Evolutionary conservation across 1,140 invertebrate genomes (phyloP), one percentile per base, ranked within the genome.

Genomic region (Pogonognathellus flavescens): DNA sequence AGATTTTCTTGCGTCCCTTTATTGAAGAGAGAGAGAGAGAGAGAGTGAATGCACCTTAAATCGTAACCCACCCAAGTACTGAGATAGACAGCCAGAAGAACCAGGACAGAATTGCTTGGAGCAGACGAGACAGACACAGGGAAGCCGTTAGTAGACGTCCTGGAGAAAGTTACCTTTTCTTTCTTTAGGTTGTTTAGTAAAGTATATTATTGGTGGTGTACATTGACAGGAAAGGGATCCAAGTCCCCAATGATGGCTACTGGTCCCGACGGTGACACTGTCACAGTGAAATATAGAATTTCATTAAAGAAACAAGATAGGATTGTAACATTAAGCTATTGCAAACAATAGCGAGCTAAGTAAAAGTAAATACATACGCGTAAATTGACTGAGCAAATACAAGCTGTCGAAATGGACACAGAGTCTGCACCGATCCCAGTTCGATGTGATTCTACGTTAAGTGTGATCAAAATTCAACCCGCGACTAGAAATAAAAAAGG

Each of bases 391-490:
- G 31, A 50, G 70, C n/a, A 50, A 76, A 76, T 76, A 76, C 41
- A 76, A 76, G 70, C 70, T 76, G 70, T 31, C 70, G 70, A 62
- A 11, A 82, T 83, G 80, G 81, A 82, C 50, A 52, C 81, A 13
- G 85, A 86, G 80, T 52, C 80, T 25, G 85, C 62, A 52, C 59
- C 85, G 50, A 55, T 72, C 53, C 88, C 88, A 13, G 55, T 83
- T 11, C 31, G 88, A 50, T 88, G 86, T 83, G 88, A 87, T 85
- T 88, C 88, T 59, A 82, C 76, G 8, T 84, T 88, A 11, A 88
- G 88, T 76, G 87, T 88, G 13, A 84, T 88, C 41, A 87, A 87
- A 81, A 88, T 88, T 49, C 85, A 87, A 83, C 87, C 86, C 14
- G 84, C 84, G 18, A 86, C 80, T 41, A 22, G 86, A 62, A 81